Percentiles rank a stretch among this genome's conserved stretches.
Conservation (phyloP, 1,140 invertebrate genomes). For the Calephelis virginiensis region DNA sequence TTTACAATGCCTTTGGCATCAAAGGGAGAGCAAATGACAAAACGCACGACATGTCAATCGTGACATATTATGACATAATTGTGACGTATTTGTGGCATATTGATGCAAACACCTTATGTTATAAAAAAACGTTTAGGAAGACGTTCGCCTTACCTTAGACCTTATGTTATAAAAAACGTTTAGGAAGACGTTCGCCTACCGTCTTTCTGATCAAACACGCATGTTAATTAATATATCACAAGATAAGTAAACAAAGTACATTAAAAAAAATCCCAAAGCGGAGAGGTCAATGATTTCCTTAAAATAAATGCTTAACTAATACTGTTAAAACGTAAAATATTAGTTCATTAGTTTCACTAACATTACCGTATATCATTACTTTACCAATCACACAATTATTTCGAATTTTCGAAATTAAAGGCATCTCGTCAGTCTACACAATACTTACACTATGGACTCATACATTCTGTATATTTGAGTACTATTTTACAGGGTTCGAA, state of each 20-base stretch:
- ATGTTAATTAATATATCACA: constrained; percentile 21
- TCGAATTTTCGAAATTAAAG: constrained; percentile 46
- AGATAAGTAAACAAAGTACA: constrained; percentile 19
- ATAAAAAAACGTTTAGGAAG: background rate
- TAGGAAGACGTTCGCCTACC: background rate
- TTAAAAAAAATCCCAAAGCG: constrained; percentile 22
- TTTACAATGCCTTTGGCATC: no score
- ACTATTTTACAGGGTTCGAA: background rate
- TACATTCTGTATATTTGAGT: constrained; percentile 18
- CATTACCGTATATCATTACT: constrained; percentile 26
- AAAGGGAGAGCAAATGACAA: no score
- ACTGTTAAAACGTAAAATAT: constrained; percentile 43
- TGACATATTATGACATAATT: no score
- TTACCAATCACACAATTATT: constrained; percentile 34
- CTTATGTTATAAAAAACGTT: background rate
- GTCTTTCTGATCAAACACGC: constrained; percentile 2
- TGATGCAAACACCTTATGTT: background rate
- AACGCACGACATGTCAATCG: no score
- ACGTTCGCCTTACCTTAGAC: no score
- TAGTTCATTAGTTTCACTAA: constrained; percentile 15
- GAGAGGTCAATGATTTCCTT: constrained; percentile 21
- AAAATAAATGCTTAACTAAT: constrained; percentile 69
- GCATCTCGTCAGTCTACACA: constrained; percentile 55
- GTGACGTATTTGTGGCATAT: no score
- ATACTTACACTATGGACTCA: constrained; percentile 18